phyloP scores from a whole-genome alignment of 2,113 vertebrate genomes.

The Misgurnus mizolepis region DNA sequence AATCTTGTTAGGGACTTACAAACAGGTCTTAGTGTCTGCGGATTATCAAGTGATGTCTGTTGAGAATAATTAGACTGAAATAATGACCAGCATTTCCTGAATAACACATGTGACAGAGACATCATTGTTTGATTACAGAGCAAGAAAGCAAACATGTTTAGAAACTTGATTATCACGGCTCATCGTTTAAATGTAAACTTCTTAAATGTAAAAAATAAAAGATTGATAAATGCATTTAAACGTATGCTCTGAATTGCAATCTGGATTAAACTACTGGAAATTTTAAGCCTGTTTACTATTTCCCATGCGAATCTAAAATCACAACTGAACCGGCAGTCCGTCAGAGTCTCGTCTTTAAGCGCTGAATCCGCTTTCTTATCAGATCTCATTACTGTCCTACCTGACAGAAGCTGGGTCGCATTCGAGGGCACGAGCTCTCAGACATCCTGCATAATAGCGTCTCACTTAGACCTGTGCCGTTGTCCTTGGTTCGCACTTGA shows the following conservation, averaged over 20 bases:
- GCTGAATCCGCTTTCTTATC: conserved; percentile 62
- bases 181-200: neutral
- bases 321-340: conserved; percentile 52
- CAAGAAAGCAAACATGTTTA: neutral
- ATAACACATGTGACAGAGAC: conserved; percentile 47
- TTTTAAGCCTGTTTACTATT: conserved; percentile 20
- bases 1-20: conserved; percentile 67
- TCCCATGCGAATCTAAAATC: conserved; percentile 9
- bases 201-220: neutral
- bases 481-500: conserved; percentile 50
- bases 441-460: conserved; percentile 37
- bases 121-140: neutral
- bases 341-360: conserved; percentile 61
- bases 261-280: neutral
- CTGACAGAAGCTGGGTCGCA: conserved; percentile 48
- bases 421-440: conserved; percentile 35
- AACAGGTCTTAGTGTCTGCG: conserved; percentile 49
- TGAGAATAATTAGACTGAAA: conserved; percentile 43
- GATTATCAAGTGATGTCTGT: conserved; percentile 50
- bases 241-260: neutral
- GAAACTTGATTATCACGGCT: neutral
- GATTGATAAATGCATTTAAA: neutral
- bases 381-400: conserved; percentile 65
- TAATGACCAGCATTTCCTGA: conserved; percentile 50
- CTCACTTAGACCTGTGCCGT: conserved; percentile 3